These are phyloP conservation scores for Adelosebastes latens DNA, from an alignment of 2,797 vertebrate species.

Conservation along the genomic window DNA sequence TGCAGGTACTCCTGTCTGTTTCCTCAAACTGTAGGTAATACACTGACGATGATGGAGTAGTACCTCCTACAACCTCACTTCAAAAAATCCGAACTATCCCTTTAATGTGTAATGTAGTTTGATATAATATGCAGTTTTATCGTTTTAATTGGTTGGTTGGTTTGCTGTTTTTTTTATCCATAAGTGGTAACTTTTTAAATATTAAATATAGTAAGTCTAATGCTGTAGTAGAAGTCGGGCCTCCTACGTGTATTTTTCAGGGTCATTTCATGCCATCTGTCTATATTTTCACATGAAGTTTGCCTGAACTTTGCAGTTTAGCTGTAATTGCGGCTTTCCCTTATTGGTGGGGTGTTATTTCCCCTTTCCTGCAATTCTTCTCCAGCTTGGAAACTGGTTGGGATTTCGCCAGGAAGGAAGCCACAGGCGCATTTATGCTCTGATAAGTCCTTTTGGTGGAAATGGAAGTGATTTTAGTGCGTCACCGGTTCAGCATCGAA, in stretches of 20 bases:
- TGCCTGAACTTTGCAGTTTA: constrained; percentile 43
- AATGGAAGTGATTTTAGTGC: constrained; percentile 81
- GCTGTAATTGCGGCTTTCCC: constrained; percentile 56
- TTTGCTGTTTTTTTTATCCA: neutral
- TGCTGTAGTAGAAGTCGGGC: neutral
- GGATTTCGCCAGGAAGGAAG: constrained; percentile 84
- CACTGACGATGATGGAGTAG: neutral
- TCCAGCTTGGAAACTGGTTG: constrained; percentile 68
- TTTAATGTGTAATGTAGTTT: neutral
- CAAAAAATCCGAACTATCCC: neutral
- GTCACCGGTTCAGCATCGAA: constrained; percentile 72
- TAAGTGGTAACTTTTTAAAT: neutral
- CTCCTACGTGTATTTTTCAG: constrained; percentile 1
- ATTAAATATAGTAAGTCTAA: neutral
- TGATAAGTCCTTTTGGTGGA: constrained; percentile 84
- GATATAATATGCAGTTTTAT: neutral
- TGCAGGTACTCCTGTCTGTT: neutral
- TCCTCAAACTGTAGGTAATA: neutral
- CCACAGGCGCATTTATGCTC: constrained; percentile 75
- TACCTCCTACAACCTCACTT: neutral
- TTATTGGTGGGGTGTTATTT: constrained; percentile 57
- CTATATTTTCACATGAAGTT: constrained; percentile 42
- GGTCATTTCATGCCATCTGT: constrained; percentile 13
- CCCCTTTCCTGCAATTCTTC: constrained; percentile 85
- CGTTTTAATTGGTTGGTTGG: neutral